These are phyloP conservation scores for Mnemiopsis leidyi DNA, from an alignment of 37 sponge, comb jelly and placozoan genomes.

Conservation along the genomic window DNA sequence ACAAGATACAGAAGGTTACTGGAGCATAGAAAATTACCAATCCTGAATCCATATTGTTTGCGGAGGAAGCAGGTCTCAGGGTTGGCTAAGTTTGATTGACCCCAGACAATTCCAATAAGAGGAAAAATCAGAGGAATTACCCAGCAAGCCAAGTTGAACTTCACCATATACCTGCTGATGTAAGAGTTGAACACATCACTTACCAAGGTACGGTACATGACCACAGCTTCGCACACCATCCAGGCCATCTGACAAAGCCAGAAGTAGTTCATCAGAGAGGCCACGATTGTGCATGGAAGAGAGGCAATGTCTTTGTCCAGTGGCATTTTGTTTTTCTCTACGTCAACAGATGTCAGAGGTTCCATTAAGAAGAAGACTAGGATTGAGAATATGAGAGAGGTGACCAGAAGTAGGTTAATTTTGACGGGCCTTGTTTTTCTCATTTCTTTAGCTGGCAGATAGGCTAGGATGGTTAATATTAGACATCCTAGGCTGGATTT, in stretches of 20 bases:
- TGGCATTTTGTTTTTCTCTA: neutral
- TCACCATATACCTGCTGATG: conserved; percentile 32
- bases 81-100: neutral
- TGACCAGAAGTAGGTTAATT: conserved; percentile 27
- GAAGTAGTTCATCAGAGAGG: conserved; percentile 62
- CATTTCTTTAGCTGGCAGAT: conserved; percentile 26
- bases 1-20: neutral
- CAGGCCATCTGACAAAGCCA: too few relatives aligned
- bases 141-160: conserved; percentile 49
- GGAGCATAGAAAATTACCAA: neutral
- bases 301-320: conserved; percentile 2
- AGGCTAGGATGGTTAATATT: neutral
- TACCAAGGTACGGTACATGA: conserved; percentile 25
- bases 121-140: conserved; percentile 41
- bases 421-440: neutral
- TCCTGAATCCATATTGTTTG: neutral
- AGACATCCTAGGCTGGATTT: conserved; percentile 6
- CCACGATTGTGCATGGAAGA: neutral
- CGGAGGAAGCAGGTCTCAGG: conserved; percentile 2
- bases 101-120: conserved; percentile 1
- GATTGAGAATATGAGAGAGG: conserved; percentile 26
- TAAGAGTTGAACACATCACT: conserved; percentile 23
- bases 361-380: conserved; percentile 38
- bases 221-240: conserved; percentile 56
- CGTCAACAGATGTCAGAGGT: neutral